Conservation (phyloP, 1,140 invertebrate genomes). For the Heliconius himera region DNA sequence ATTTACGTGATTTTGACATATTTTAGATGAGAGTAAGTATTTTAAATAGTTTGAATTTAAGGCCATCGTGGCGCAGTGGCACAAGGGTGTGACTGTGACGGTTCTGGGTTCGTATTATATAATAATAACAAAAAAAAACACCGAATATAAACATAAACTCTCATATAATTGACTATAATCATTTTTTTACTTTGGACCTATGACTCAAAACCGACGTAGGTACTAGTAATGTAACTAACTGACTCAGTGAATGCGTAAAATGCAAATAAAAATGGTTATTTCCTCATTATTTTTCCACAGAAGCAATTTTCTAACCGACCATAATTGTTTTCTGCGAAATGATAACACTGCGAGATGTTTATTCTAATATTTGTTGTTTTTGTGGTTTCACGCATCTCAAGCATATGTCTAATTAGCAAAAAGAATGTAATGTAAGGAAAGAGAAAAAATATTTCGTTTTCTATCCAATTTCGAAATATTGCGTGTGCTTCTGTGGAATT, state of each 20-base stretch:
- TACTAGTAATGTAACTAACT: neutral
- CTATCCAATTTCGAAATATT: neutral
- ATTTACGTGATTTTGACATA: too few relatives aligned
- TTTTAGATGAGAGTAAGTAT: too few relatives aligned
- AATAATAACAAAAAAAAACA: too few relatives aligned
- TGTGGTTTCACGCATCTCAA: neutral
- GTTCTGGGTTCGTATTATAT: too few relatives aligned
- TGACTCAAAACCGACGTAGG: neutral
- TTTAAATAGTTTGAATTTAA: too few relatives aligned
- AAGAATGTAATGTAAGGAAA: neutral
- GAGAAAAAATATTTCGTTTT: too few relatives aligned
- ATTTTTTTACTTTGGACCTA: neutral
- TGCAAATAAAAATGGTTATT: constrained; percentile 6
- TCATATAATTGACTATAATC: neutral
- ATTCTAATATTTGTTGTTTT: neutral
- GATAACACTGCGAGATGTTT: neutral
- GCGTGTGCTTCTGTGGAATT: too few relatives aligned
- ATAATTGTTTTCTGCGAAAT: constrained; percentile 14
- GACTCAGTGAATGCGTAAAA: constrained; percentile 3
- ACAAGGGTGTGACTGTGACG: too few relatives aligned
- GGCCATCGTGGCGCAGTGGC: too few relatives aligned
- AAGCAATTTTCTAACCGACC: constrained; percentile 7
- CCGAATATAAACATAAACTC: neutral
- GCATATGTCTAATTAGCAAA: neutral
- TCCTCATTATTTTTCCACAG: constrained; percentile 9